phyloP scores from a whole-genome alignment of 2,797 vertebrate genomes.

The Spheniscus humboldti region DNA sequence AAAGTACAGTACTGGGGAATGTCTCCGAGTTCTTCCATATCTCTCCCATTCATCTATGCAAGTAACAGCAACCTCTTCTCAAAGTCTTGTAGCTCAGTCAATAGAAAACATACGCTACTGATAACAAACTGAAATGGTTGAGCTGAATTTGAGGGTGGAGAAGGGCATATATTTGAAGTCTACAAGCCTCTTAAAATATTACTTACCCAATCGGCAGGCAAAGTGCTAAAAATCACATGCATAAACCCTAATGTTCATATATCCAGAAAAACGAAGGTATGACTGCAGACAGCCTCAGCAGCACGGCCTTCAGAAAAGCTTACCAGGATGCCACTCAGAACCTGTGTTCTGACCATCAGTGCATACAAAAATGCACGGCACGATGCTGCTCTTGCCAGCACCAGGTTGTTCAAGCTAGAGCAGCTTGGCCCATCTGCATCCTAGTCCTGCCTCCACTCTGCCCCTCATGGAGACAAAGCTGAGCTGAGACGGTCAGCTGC shows the following conservation, averaged over 20 bases:
- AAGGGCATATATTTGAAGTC: neutral
- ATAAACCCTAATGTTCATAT: neutral
- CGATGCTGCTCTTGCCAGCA: neutral
- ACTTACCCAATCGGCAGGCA: neutral
- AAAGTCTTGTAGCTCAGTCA: neutral
- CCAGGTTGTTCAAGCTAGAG: neutral
- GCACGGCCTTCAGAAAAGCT: neutral
- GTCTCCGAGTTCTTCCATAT: neutral
- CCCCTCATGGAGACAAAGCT: neutral
- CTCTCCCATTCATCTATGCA: neutral
- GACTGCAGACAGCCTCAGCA: neutral
- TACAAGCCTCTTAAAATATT: neutral
- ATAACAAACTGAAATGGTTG: neutral
- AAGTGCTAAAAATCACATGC: neutral
- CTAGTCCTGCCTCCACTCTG: neutral
- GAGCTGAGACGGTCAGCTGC: neutral
- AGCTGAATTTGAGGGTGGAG: neutral
- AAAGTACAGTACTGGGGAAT: neutral
- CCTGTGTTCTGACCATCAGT: neutral
- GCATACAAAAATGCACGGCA: neutral
- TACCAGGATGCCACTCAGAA: neutral
- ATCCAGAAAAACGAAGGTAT: fast-evolving
- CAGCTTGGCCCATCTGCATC: neutral
- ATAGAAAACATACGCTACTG: neutral
- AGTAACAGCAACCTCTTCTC: neutral